These are phyloP conservation scores for Colius striatus DNA, from an alignment of 2,113 vertebrate species.

Conservation along the genomic window DNA sequence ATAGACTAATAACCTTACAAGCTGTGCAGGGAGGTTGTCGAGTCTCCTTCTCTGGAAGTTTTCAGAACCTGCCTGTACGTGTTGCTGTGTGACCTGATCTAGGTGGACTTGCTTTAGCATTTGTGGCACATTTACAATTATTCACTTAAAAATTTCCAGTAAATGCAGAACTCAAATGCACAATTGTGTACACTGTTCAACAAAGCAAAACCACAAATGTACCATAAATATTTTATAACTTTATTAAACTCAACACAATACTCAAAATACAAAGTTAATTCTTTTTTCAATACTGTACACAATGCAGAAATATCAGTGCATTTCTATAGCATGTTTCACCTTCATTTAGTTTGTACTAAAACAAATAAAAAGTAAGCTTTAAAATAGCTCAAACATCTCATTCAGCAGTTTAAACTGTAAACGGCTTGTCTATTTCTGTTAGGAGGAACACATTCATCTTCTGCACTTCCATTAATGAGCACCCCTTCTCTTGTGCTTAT, in stretches of 20 bases:
- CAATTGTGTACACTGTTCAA: not conserved
- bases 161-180: not conserved
- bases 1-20: not conserved
- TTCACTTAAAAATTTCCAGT: not conserved
- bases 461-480: slow-evolving; percentile 73
- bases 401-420: slow-evolving; percentile 88
- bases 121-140: not conserved
- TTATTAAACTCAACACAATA: slow-evolving; percentile 91
- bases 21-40: too few relatives aligned
- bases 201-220: slow-evolving; percentile 66
- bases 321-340: slow-evolving; percentile 88
- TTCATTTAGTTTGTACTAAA: slow-evolving; percentile 89
- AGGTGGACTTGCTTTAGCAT: not conserved
- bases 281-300: slow-evolving; percentile 94
- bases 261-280: slow-evolving; percentile 88
- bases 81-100: too few relatives aligned
- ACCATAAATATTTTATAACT: slow-evolving; percentile 92
- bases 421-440: slow-evolving; percentile 78
- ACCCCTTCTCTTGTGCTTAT: slow-evolving; percentile 76
- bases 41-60: too few relatives aligned
- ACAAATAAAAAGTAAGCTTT: slow-evolving; percentile 85
- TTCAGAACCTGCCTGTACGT: too few relatives aligned
- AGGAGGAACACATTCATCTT: slow-evolving; percentile 66
- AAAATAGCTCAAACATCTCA: slow-evolving; percentile 85
- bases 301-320: slow-evolving; percentile 90